Evolutionary conservation across 1,140 invertebrate species (phyloP).

Genomic region (Drosophila gunungcola): DNA sequence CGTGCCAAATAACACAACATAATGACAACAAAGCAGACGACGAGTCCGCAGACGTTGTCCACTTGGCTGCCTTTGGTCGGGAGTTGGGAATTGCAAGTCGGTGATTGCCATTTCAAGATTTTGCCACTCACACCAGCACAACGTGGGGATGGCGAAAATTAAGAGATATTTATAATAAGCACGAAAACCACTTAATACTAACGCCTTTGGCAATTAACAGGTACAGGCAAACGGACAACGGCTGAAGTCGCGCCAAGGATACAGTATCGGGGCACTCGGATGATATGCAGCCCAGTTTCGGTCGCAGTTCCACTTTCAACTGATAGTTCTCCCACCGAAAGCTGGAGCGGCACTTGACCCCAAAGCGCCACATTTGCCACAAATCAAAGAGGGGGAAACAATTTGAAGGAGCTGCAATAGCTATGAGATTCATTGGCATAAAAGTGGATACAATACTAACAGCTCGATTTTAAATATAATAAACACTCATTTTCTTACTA

Average conservation of each 20-base stretch:
- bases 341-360: conserved; percentile 18
- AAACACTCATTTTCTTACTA: no score
- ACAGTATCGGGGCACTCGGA: conserved; percentile 34
- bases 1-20: conserved; percentile 84
- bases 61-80: conserved; percentile 52
- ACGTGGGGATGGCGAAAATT: conserved; percentile 74
- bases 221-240: conserved; percentile 56
- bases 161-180: conserved; percentile 85
- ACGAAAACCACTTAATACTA: conserved; percentile 85
- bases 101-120: conserved; percentile 83
- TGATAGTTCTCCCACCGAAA: background rate
- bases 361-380: conserved; percentile 28
- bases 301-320: conserved; percentile 5
- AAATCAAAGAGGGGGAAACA: conserved; percentile 2
- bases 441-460: background rate
- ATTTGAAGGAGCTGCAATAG: background rate
- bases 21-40: conserved; percentile 81
- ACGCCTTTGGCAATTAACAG: conserved; percentile 85
- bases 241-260: conserved; percentile 40
- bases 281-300: conserved; percentile 38
- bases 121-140: conserved; percentile 40
- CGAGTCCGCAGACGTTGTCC: conserved; percentile 58
- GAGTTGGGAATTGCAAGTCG: conserved; percentile 48
- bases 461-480: no score
- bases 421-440: background rate